phyloP scores from a whole-genome alignment of 1,140 invertebrate genomes.

The Bathynomus jamesi region DNA sequence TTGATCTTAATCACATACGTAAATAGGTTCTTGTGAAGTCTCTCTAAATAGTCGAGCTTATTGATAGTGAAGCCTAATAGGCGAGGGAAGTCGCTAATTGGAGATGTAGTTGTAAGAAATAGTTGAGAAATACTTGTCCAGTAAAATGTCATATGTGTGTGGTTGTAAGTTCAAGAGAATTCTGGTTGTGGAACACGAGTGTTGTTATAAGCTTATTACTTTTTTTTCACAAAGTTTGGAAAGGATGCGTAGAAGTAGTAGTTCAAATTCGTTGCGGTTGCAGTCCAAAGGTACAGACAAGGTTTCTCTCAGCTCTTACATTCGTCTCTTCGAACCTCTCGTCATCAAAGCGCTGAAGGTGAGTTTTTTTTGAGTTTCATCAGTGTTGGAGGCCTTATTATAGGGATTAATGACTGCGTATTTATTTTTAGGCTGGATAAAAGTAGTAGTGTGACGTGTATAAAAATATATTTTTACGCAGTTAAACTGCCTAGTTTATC shows the following conservation, averaged over 20 bases:
- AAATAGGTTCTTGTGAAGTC: too few relatives aligned
- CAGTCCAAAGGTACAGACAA: constrained; percentile 44
- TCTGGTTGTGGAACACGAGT: too few relatives aligned
- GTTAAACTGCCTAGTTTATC: too few relatives aligned
- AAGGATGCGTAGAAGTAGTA: constrained; percentile 20
- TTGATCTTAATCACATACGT: too few relatives aligned
- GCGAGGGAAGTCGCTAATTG: too few relatives aligned
- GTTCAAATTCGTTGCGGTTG: constrained; percentile 23
- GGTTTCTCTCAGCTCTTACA: constrained; percentile 63
- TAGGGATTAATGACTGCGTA: background rate
- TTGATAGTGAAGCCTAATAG: too few relatives aligned
- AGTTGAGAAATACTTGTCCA: too few relatives aligned
- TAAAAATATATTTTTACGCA: background rate
- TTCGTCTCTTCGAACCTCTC: constrained; percentile 78
- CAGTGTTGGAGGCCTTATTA: constrained; percentile 4
- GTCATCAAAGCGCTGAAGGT: constrained; percentile 75
- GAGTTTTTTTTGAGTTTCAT: background rate
- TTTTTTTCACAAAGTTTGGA: background rate
- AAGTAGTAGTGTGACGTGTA: constrained; percentile 3
- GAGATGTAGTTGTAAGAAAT: too few relatives aligned
- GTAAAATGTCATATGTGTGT: too few relatives aligned
- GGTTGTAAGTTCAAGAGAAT: too few relatives aligned
- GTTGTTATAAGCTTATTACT: too few relatives aligned
- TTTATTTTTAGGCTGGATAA: background rate
- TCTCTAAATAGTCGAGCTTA: too few relatives aligned